Base-by-base conservation (phyloP, 2,888 invertebrate genomes). In the Serrognathus titanus region DNA sequence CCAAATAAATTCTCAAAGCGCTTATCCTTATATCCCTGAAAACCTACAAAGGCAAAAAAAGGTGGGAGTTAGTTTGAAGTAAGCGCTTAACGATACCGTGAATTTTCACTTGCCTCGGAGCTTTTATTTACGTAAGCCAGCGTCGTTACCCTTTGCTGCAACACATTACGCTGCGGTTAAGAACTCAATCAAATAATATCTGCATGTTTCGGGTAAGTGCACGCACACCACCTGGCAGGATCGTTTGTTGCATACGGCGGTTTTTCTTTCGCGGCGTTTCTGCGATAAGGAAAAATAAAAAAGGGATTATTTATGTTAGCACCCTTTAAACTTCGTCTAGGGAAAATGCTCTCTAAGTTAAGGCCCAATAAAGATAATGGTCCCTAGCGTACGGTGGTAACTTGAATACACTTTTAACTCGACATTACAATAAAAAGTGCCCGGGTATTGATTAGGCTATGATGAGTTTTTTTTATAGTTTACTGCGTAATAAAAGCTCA, bases 381-480 rank as follows among this genome's bases (percentile, higher is more conserved):
- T 53, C 41, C 41, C 62, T 54, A 48, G 63, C 66, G 65, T 20
- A 53, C 53, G 55, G 66, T 62, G 41, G 51, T 50, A 47, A 51
- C 63, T 65, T 61, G 67, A 71, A 69, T 70, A 70, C 66, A 71
- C 68, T 68, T 69, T 72, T 70, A 71, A 72, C 68, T 68, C 65
- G 62, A 64, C 72, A 68, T 72, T 70, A 71, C 71, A 69, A 71
- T 70, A 72, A 71, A 71, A 71, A 65, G 67, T 66, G 66, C 65
- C 64, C 63, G 51, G 61, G 13, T 43, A 39, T 39, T 12, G 39
- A 39, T 39, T 39, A 12, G 12, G 39, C 12, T 39, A 39, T 39
- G 12, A 73, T 69, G 71, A 70, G 72, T 71, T 31, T 31, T 71
- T 73, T 73, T 72, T 72, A 73, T 73, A 69, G 68, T 74, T 72